Evolutionary conservation across 2,797 vertebrate genomes (phyloP).

Genomic region (Falco berigora): DNA sequence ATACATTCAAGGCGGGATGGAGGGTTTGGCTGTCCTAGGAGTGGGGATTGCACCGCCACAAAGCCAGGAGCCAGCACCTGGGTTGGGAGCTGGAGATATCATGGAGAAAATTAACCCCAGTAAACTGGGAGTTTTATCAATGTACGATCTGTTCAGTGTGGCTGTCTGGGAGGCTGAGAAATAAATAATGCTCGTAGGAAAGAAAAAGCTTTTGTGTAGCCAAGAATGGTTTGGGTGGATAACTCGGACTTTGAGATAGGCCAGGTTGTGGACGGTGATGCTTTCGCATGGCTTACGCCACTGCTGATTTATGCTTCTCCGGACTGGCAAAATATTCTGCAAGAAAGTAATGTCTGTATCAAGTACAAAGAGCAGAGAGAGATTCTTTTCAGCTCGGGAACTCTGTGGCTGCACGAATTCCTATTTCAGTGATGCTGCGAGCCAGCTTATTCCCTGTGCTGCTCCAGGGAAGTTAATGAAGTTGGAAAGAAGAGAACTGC

Average conservation of each 20-base stretch:
- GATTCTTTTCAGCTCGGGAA: background rate
- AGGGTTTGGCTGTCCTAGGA: background rate
- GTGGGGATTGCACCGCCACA: fast-evolving
- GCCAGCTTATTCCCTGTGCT: background rate
- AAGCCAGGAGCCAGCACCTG: background rate
- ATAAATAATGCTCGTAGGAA: background rate
- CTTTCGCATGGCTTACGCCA: background rate
- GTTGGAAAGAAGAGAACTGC: background rate
- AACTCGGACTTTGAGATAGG: background rate
- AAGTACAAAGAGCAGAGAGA: background rate
- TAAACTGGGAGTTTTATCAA: background rate
- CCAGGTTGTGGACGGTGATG: background rate
- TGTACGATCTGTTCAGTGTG: background rate
- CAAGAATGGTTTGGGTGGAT: background rate
- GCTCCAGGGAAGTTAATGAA: background rate
- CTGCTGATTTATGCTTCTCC: background rate
- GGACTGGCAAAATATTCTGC: background rate
- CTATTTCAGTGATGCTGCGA: background rate
- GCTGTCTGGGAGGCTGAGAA: background rate
- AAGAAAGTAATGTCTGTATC: background rate
- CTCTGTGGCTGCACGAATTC: background rate
- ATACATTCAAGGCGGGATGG: background rate
- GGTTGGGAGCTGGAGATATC: background rate
- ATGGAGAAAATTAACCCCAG: background rate
- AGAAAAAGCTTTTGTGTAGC: background rate